Base-by-base conservation (phyloP, 92 coral and sea anemone genomes). In the Palythoa heliodiscus region DNA sequence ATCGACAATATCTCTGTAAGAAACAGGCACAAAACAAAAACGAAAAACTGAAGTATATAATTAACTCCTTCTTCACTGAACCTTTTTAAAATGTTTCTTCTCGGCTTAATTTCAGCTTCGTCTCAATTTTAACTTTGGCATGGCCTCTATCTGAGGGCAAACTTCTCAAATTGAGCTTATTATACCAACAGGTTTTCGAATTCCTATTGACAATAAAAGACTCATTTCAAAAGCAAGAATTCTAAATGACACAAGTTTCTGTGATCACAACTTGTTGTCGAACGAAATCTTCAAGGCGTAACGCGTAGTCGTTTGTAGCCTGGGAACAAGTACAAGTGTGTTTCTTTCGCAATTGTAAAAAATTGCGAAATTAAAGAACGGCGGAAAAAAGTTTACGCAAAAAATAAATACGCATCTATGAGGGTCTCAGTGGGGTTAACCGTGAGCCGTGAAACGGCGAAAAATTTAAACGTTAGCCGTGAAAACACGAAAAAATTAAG, bases 101-200 rank as follows among this genome's bases (percentile, higher is more conserved):
- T 24, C 19, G 11, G 48, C 61, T 35, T 54, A 23, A 12, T 64
- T 55, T 76, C 24, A 38, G 24, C 2, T 61, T 38, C 29, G 17
- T 24, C 16, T 60, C 35, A 35, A 79, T 78, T 78, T 78, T 17
- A 73, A 19, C 58, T 40, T 13, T 35, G 43, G n/a, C 10, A 73
- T 12, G 15, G 11, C 57, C 9, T 80, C 58, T 25, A 43, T 61
- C 13, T 19, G 7, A 19, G 38, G 6, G 23, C 12, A 43, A n/a
- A 79, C 22, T 2, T 67, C 52, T 78, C 10, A 22, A 10, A 50
- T 19, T 11, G 57, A 22, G 63, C 50, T 22, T 64, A 76, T 76
- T 66, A 43, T 48, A 22, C 16, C 40, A 80, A 22, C 58, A 47
- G 74, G 40, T 80, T 48, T 80, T 66, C 47, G 84, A 80, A 80